Base-by-base conservation (phyloP, 2,888 invertebrate species). In the Campoplex capitator region DNA sequence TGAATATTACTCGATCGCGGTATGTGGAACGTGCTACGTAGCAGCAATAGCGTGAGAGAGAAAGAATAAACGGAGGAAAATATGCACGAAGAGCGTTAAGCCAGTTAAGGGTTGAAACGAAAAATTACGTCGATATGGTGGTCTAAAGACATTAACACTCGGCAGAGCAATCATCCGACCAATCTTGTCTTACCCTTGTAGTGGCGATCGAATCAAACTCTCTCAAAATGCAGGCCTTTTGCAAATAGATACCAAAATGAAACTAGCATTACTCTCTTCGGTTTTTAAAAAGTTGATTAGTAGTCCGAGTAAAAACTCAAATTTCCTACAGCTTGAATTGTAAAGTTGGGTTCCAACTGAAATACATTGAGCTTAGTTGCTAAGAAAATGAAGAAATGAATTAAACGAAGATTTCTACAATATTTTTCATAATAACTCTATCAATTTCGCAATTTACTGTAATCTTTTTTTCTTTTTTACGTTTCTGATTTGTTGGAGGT, bases 1-100 rank as follows among this genome's bases (percentile, higher is more conserved):
- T 79, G 85, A 83, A 85, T 85, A 82, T 75, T 85, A 74, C 74
- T 58, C 78, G 78, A 79, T 65, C 42, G 48, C 54, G 75, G 79
- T 76, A 76, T 77, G 79, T 83, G 74, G 35, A 83, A 74, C 74
- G 58, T 70, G 80, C 28, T 58, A 67, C 65, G 11, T 51, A 65
- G 28, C 7, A 32, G 48, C 4, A 11, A 18, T 6, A 32, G 16
- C 35, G 77, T 18, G 48, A 79, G 8, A 42, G 32, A 65, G 67
- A 42, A 23, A 18, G 51, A 51, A 23, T 51, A 65, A 6, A 58
- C 51, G 68, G 32, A 28, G 45, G 54, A 58, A 42, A 2, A 71
- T 58, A 62, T 23, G 54, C 35, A 28, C 42, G n/a, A n/a, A n/a
- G n/a, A 71, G 23, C 9, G 45, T 35, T 42, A 42, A 67, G 62